These are phyloP conservation scores for Galerucella nymphaeae DNA, from an alignment of 2,888 invertebrate genomes.

Conservation along the genomic window DNA sequence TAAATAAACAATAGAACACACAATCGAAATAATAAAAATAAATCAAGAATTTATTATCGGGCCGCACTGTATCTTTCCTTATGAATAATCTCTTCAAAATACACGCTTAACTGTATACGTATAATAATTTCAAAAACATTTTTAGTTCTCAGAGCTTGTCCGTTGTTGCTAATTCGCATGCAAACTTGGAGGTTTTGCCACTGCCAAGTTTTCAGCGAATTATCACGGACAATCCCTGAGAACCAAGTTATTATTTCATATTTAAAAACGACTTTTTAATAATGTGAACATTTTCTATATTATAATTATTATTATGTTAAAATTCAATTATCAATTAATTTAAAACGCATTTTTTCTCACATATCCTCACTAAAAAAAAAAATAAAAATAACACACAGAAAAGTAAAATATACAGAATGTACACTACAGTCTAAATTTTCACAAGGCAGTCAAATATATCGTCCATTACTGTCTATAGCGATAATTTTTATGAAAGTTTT, in stretches of 20 bases:
- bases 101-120: background rate
- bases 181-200: too few species aligned
- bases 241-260: background rate
- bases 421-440: slow-evolving; percentile 33
- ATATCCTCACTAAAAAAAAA: slow-evolving; percentile 25
- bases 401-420: slow-evolving; percentile 43
- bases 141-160: too few species aligned
- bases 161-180: too few species aligned
- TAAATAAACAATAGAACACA: too few species aligned
- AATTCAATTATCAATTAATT: slow-evolving; percentile 8
- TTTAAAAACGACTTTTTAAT: background rate
- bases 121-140: background rate
- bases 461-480: slow-evolving; percentile 60
- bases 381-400: slow-evolving; percentile 37
- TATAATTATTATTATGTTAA: background rate
- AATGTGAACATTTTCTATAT: background rate
- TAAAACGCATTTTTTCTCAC: slow-evolving; percentile 19
- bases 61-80: background rate
- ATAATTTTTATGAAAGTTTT: slow-evolving; percentile 61
- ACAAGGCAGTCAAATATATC: slow-evolving; percentile 12
- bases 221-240: too few species aligned
- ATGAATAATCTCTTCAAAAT: background rate
- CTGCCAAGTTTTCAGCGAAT: too few species aligned
- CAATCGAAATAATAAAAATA: too few species aligned
- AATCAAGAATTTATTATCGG: background rate